A percentile compares a stretch with the other conserved stretches of the same genome.
Conservation (phyloP, 2,797 vertebrate species). For the Poecilia picta region DNA sequence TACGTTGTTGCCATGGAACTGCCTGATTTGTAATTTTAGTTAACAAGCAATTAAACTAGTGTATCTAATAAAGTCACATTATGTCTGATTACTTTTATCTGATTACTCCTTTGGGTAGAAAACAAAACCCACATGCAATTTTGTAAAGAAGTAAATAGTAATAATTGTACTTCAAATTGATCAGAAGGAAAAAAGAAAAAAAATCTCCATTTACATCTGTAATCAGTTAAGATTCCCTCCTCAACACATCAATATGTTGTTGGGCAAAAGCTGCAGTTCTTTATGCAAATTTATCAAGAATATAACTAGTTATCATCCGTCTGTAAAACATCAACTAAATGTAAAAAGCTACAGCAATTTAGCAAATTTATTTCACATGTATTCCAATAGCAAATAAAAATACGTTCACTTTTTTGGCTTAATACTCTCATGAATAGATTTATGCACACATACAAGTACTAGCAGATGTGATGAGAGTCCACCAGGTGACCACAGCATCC, state of each 20-base stretch:
- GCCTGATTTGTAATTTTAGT: background rate
- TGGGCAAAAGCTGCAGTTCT: background rate
- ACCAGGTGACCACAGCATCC: conserved; percentile 32
- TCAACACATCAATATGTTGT: background rate
- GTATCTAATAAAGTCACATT: background rate
- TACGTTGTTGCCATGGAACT: background rate
- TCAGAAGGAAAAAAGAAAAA: background rate
- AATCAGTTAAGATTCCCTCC: background rate
- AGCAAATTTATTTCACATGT: background rate
- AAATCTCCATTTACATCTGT: background rate
- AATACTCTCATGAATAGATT: background rate
- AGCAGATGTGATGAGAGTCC: conserved; percentile 36
- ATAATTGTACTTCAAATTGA: background rate
- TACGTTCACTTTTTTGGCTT: background rate
- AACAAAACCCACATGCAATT: background rate
- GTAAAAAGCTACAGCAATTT: background rate
- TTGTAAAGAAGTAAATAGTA: background rate
- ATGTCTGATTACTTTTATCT: background rate
- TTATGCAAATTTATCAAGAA: background rate
- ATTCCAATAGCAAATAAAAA: too few relatives aligned
- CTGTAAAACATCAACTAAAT: background rate
- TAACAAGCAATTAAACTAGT: background rate
- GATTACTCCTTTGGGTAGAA: background rate
- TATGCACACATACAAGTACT: conserved; percentile 11
- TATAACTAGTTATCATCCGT: background rate